Conservation (phyloP, 30 jellyfish, hydroid and myxozoan genomes). For the Pelagia noctiluca region DNA sequence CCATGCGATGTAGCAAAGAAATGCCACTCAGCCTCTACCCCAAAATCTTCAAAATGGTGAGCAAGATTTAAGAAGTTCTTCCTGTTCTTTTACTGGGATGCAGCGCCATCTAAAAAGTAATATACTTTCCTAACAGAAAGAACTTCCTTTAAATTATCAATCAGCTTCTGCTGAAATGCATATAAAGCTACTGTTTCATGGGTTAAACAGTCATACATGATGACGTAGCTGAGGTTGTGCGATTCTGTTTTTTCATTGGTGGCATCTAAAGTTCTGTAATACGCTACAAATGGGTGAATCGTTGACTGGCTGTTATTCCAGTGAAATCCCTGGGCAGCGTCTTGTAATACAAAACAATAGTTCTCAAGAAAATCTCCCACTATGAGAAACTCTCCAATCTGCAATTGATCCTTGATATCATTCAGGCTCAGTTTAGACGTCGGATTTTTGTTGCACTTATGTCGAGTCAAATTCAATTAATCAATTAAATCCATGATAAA, state of each 20-base stretch:
- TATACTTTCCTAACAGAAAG: not conserved
- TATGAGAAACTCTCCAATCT: constrained; percentile 39
- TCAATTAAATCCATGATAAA: no score
- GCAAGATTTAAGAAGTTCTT: no score
- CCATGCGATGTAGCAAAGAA: no score
- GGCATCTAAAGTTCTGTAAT: not conserved
- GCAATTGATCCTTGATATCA: constrained; percentile 1
- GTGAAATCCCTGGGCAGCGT: constrained; percentile 63
- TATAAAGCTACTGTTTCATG: constrained; percentile 15
- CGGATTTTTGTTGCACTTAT: no score
- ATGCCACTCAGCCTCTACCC: no score
- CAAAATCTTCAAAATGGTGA: no score
- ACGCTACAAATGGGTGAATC: constrained; percentile 47
- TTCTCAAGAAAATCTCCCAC: no score
- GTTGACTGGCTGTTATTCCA: constrained; percentile 60
- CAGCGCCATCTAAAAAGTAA: constrained; percentile 54
- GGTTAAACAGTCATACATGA: constrained; percentile 11
- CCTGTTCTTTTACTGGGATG: constrained; percentile 47
- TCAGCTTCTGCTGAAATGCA: not conserved
- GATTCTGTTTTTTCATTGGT: not conserved
- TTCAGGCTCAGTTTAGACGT: no score
- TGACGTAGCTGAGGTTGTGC: not conserved
- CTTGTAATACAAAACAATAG: constrained; percentile 35
- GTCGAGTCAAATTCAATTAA: no score
- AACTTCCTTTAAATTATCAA: not conserved